A percentile compares a stretch with the other conserved stretches of the same genome.
Evolutionary conservation across 2,888 invertebrate genomes (phyloP).

Genomic region (Parasteatoda lunata): DNA sequence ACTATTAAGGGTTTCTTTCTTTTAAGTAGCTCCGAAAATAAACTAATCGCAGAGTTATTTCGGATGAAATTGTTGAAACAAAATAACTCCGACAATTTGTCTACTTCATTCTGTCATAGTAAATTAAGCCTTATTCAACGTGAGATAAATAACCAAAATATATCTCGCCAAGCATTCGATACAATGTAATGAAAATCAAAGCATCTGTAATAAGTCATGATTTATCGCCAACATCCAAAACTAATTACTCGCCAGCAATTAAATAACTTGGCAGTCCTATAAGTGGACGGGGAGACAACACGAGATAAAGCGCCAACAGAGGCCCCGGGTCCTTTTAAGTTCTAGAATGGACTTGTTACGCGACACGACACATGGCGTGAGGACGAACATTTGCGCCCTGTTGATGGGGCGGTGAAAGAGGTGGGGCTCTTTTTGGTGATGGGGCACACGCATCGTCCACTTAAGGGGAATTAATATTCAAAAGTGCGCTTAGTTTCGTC

Average conservation of each 20-base stretch:
- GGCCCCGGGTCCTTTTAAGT: background rate
- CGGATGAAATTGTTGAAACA: no score
- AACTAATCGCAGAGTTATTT: no score
- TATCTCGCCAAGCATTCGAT: no score
- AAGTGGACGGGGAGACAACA: background rate
- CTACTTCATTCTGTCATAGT: no score
- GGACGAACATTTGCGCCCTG: conserved; percentile 52
- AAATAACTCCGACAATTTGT: no score
- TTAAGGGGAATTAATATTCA: conserved; percentile 64
- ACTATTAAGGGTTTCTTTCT: no score
- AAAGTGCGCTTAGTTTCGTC: conserved; percentile 37
- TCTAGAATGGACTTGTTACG: conserved; percentile 64
- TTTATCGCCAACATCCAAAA: conserved; percentile 31
- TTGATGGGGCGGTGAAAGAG: conserved; percentile 59
- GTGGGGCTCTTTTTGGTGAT: conserved; percentile 43
- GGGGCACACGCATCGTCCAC: conserved; percentile 52
- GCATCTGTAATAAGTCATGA: conserved; percentile 5
- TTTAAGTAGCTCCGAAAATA: no score
- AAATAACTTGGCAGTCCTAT: background rate
- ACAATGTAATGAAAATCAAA: background rate
- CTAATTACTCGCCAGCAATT: conserved; percentile 22
- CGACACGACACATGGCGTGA: conserved; percentile 67
- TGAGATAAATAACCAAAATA: no score
- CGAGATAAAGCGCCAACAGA: conserved; percentile 38
- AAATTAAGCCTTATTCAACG: no score